Conservation (phyloP, 2,888 invertebrate species). For the Chrysomela aeneicollis region DNA sequence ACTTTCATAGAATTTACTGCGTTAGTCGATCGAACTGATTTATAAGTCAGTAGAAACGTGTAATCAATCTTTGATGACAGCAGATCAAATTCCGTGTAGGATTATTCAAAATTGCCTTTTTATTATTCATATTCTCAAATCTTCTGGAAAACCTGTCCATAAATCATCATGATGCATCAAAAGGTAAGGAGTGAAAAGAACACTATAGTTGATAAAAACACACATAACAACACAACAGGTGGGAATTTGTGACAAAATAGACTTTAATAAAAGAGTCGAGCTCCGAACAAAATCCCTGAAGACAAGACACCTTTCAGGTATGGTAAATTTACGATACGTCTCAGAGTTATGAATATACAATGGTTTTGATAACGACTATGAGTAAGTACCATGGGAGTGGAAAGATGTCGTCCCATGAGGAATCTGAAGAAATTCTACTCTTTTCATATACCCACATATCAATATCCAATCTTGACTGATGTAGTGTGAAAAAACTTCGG, state of each 20-base stretch:
- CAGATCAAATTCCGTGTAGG: background rate
- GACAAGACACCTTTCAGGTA: conserved; percentile 38
- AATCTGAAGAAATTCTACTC: background rate
- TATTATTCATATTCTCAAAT: conserved; percentile 36
- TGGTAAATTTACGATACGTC: conserved; percentile 34
- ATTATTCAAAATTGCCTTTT: conserved; percentile 9
- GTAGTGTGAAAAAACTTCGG: background rate
- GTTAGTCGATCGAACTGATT: too few relatives aligned
- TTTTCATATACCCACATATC: too few relatives aligned
- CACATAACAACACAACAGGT: conserved; percentile 49
- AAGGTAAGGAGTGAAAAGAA: conserved; percentile 42
- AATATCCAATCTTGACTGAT: background rate
- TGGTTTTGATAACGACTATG: conserved; percentile 7
- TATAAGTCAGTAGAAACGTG: conserved; percentile 30
- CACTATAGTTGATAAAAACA: conserved; percentile 34
- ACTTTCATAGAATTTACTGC: too few relatives aligned
- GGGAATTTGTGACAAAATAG: conserved; percentile 45
- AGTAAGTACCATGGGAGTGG: conserved; percentile 35
- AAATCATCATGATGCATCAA: conserved; percentile 47
- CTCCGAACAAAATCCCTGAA: conserved; percentile 33
- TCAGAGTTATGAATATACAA: conserved; percentile 21
- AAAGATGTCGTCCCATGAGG: conserved; percentile 32
- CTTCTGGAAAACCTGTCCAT: conserved; percentile 36
- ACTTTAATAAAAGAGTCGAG: conserved; percentile 22
- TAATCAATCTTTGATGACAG: background rate